Evolutionary conservation across 1,140 invertebrate species (phyloP).

Genomic region (Latrodectus geometricus): DNA sequence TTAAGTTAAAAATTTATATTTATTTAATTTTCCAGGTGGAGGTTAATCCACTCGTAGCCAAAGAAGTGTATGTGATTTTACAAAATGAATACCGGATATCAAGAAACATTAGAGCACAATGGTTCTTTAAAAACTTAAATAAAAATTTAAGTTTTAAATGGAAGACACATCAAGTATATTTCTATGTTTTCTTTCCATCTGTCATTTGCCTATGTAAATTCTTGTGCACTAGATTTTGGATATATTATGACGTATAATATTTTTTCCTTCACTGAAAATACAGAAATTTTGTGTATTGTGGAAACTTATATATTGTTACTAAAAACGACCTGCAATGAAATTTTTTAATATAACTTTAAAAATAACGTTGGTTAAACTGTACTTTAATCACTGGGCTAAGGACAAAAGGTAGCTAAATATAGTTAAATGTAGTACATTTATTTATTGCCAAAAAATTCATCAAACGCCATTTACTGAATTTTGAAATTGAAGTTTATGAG

Average conservation of each 20-base stretch:
- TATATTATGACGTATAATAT: not conserved
- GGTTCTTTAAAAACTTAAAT: slow-evolving; percentile 81
- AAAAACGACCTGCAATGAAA: not conserved
- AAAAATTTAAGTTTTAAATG: slow-evolving; percentile 66
- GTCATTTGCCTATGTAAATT: not conserved
- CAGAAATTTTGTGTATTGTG: not conserved
- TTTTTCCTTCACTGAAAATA: not conserved
- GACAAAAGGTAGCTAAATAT: not conserved
- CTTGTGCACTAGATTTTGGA: not conserved
- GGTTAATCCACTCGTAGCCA: slow-evolving; percentile 72
- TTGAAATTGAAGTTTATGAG: not conserved
- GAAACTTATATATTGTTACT: not conserved
- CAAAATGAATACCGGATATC: slow-evolving; percentile 82
- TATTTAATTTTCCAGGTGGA: not conserved
- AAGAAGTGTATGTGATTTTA: slow-evolving; percentile 79
- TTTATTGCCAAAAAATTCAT: not conserved
- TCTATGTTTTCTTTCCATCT: not conserved
- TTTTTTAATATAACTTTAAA: not conserved
- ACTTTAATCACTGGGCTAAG: not conserved
- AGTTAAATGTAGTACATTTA: not conserved
- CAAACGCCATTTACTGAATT: not conserved
- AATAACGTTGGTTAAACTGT: not conserved
- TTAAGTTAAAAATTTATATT: not conserved
- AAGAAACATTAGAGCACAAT: slow-evolving; percentile 80
- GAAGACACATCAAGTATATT: slow-evolving; percentile 34